phyloP scores from a whole-genome alignment of 2,888 invertebrate genomes.

The Sabellastarte sp. region DNA sequence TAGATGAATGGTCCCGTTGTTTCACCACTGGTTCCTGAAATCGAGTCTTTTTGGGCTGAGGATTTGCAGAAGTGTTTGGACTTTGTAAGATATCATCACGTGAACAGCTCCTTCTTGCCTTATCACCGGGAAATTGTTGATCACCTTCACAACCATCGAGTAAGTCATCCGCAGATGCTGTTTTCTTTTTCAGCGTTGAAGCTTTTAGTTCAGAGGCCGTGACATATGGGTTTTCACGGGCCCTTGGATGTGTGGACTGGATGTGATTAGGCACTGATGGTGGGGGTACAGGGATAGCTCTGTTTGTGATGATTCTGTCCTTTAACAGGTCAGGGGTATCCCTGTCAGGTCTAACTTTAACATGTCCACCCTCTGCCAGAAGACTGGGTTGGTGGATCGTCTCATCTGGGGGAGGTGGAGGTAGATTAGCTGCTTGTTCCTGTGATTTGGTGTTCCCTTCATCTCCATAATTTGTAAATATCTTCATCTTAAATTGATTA shows the following conservation, averaged over 20 bases:
- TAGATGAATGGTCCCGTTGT: background rate
- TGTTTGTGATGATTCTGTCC: background rate
- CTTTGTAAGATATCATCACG: background rate
- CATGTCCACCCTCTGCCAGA: too few relatives aligned
- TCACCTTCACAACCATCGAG: background rate
- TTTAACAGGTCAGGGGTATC: background rate
- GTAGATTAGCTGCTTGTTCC: background rate
- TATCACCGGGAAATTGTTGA: background rate
- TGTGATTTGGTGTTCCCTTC: too few relatives aligned
- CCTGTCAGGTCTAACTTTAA: too few relatives aligned
- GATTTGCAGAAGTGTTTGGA: background rate
- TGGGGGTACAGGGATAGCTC: background rate
- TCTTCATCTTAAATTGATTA: too few relatives aligned
- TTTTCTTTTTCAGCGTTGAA: background rate
- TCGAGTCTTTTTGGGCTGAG: background rate
- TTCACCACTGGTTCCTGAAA: background rate
- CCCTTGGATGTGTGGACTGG: background rate
- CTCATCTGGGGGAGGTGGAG: too few relatives aligned
- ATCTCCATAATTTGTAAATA: too few relatives aligned
- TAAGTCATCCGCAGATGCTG: background rate
- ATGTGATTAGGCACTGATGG: background rate
- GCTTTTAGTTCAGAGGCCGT: constrained; percentile 11
- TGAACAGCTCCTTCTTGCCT: background rate
- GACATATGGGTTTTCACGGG: constrained; percentile 13
- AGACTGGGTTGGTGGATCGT: too few relatives aligned